Percentiles rank a stretch among this genome's conserved stretches.
phyloP scores from a whole-genome alignment of 1,140 invertebrate genomes.

The Venturia canescens region DNA sequence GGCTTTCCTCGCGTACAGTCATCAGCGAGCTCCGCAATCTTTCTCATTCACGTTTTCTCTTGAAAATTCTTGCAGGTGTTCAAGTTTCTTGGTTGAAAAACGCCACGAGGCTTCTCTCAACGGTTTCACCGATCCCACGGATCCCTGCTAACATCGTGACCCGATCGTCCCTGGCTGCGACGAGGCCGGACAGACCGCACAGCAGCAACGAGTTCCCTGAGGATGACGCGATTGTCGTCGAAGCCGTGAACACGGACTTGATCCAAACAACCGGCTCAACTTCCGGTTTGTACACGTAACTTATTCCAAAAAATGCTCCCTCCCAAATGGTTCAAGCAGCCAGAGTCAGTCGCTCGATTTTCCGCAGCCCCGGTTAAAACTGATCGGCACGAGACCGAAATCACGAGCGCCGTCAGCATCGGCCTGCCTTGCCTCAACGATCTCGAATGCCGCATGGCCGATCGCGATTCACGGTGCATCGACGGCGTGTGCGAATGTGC shows the following conservation, averaged over 20 bases:
- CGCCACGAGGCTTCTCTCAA: slow-evolving; percentile 65
- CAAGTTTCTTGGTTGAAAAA: slow-evolving; percentile 73
- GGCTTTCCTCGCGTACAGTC: too few species aligned
- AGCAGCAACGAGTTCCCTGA: slow-evolving; percentile 65
- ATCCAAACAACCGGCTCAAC: slow-evolving; percentile 55
- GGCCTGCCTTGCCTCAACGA: slow-evolving; percentile 86
- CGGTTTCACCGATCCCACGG: slow-evolving; percentile 60
- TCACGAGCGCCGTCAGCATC: slow-evolving; percentile 82
- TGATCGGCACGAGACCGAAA: slow-evolving; percentile 75
- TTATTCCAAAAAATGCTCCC: neutral
- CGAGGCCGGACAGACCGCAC: slow-evolving; percentile 55
- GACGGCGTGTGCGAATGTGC: slow-evolving; percentile 88
- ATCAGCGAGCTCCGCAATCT: too few species aligned
- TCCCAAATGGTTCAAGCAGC: too few species aligned
- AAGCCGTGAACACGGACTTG: slow-evolving; percentile 65
- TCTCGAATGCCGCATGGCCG: slow-evolving; percentile 87
- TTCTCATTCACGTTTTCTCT: too few species aligned
- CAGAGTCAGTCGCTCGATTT: too few species aligned
- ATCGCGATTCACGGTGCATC: slow-evolving; percentile 87
- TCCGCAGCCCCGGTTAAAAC: slow-evolving; percentile 63
- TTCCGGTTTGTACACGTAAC: slow-evolving; percentile 15
- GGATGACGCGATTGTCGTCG: slow-evolving; percentile 70
- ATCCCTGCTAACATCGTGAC: slow-evolving; percentile 69
- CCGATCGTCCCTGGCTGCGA: slow-evolving; percentile 57
- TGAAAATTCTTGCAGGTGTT: slow-evolving; percentile 63